Evolutionary conservation across 2,113 vertebrate genomes (phyloP).

Genomic region (Seriola quinqueradiata): DNA sequence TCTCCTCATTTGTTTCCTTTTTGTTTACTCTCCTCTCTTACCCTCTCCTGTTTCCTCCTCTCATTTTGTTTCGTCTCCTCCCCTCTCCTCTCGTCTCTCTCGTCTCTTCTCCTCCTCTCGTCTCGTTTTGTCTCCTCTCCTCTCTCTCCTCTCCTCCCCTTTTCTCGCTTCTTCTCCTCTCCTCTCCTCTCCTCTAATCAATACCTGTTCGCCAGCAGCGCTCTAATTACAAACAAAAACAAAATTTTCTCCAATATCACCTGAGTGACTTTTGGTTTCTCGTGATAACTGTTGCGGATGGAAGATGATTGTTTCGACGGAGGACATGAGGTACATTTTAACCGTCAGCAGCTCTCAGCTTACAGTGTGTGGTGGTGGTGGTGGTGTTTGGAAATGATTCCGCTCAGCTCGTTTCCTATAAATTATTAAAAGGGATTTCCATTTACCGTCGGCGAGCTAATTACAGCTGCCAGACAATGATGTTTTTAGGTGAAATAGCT

Average conservation of each 20-base stretch:
- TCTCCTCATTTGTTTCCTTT: no score
- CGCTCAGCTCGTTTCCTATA: slow-evolving; percentile 32
- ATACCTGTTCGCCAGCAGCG: neutral
- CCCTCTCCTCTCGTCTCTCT: neutral
- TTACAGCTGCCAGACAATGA: slow-evolving; percentile 5
- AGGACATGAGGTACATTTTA: slow-evolving; percentile 28
- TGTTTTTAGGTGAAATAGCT: slow-evolving; percentile 1
- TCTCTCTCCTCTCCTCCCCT: neutral
- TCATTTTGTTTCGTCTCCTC: neutral
- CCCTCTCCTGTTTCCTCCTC: no score
- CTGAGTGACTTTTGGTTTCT: slow-evolving; percentile 32
- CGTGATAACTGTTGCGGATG: slow-evolving; percentile 27
- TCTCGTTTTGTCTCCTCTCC: no score
- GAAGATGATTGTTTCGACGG: slow-evolving; percentile 43
- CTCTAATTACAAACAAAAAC: slow-evolving; percentile 33
- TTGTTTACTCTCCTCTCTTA: no score
- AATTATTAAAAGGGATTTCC: slow-evolving; percentile 47
- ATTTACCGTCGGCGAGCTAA: slow-evolving; percentile 36
- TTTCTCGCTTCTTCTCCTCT: neutral
- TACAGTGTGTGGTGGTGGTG: neutral
- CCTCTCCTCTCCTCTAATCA: neutral
- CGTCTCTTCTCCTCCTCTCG: no score
- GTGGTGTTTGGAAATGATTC: slow-evolving; percentile 18
- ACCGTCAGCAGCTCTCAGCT: neutral
- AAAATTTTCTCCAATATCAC: slow-evolving; percentile 34